Evolutionary conservation across 2,113 vertebrate species (phyloP).

Genomic region (Psophia crepitans): DNA sequence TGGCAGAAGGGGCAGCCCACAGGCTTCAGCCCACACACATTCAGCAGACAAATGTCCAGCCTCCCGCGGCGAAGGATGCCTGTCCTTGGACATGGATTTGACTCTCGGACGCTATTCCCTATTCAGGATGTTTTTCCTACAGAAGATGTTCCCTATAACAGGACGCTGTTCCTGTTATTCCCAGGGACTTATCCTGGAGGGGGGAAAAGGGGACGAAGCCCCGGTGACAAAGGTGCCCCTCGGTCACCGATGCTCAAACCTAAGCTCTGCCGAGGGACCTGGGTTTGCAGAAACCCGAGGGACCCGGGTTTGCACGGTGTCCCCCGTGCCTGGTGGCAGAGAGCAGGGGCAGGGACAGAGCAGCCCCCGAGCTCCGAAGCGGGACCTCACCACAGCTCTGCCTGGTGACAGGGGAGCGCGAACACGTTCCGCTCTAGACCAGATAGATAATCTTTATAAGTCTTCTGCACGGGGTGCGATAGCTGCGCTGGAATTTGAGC

Average conservation of each 20-base stretch:
- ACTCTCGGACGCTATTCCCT: background rate
- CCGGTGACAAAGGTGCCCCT: background rate
- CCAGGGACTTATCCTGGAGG: background rate
- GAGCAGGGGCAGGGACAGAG: background rate
- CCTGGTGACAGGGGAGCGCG: background rate
- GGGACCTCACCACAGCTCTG: background rate
- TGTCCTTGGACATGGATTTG: too few relatives aligned
- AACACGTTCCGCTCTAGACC: background rate
- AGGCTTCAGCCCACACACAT: background rate
- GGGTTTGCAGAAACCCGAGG: too few relatives aligned
- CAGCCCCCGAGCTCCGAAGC: fast-evolving
- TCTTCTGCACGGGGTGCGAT: fast-evolving
- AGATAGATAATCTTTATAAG: fast-evolving
- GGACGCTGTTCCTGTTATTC: fast-evolving
- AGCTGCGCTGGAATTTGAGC: background rate
- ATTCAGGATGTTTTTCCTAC: background rate
- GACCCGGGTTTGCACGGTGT: background rate
- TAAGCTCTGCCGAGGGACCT: too few relatives aligned
- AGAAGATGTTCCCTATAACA: background rate
- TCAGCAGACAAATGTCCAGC: background rate
- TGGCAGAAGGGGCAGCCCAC: background rate
- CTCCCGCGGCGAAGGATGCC: background rate
- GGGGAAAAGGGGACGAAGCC: background rate
- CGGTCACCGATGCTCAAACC: too few relatives aligned
- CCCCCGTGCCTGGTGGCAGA: background rate